These are phyloP conservation scores for Pseudochaenichthys georgianus DNA, from an alignment of 2,797 vertebrate species.

Conservation along the genomic window DNA sequence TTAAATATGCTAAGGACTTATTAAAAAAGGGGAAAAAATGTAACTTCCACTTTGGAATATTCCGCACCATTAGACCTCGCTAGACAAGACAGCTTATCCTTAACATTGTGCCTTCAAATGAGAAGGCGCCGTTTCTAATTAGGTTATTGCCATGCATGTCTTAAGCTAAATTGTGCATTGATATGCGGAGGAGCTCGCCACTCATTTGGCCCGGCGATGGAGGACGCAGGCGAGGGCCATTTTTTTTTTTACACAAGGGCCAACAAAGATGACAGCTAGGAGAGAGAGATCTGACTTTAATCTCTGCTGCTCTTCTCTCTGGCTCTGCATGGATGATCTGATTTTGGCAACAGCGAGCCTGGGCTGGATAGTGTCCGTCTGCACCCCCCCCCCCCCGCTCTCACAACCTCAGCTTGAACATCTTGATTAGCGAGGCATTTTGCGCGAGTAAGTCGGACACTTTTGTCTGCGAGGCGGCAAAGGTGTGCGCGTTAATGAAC, in stretches of 20 bases:
- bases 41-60: constrained; percentile 69
- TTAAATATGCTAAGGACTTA: constrained; percentile 84
- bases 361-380: constrained; percentile 55
- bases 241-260: constrained; percentile 22
- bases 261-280: constrained; percentile 58
- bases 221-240: constrained; percentile 34
- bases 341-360: constrained; percentile 64
- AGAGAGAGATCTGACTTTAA: constrained; percentile 62
- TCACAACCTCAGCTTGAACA: constrained; percentile 50
- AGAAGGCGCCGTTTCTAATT: constrained; percentile 77
- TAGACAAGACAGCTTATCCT: constrained; percentile 73
- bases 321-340: constrained; percentile 68
- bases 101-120: constrained; percentile 76
- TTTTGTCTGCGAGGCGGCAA: constrained; percentile 42
- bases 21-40: constrained; percentile 39
- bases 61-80: constrained; percentile 60
- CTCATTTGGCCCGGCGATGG: constrained; percentile 58
- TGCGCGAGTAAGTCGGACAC: constrained; percentile 37
- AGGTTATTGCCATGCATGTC: constrained; percentile 78
- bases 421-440: constrained; percentile 72
- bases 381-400: neutral
- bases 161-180: constrained; percentile 81
- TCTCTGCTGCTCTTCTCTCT: constrained; percentile 47
- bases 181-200: constrained; percentile 70
- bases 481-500: constrained; percentile 69